A percentile compares a stretch with the other conserved stretches of the same genome.
These are phyloP conservation scores for Ormyrus rosae DNA, from an alignment of 2,888 invertebrate genomes.

Conservation along the genomic window DNA sequence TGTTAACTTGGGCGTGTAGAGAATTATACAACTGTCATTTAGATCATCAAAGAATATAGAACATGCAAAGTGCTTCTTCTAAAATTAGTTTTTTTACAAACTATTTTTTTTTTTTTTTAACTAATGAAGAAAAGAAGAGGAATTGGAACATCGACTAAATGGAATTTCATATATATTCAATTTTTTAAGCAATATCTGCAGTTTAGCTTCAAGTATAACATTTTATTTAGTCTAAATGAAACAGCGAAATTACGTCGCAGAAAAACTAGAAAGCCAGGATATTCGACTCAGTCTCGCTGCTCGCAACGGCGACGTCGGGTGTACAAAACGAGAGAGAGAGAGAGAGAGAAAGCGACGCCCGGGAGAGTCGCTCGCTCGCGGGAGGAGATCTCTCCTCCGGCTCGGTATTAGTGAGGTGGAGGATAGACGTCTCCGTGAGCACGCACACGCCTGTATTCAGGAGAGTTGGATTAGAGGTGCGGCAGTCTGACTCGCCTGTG, in stretches of 20 bases:
- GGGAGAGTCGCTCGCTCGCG: not conserved
- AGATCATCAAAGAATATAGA: no score
- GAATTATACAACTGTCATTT: no score
- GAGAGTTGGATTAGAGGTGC: conserved; percentile 56
- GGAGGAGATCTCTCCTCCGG: conserved; percentile 22
- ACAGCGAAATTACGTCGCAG: not conserved
- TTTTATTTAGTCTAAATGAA: not conserved
- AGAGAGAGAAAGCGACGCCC: conserved; percentile 46
- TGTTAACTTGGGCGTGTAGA: no score
- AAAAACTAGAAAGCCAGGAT: not conserved
- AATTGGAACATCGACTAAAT: no score
- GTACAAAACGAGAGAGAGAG: conserved; percentile 38
- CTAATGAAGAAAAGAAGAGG: no score
- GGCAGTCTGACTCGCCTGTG: conserved; percentile 59
- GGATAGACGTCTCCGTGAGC: conserved; percentile 30
- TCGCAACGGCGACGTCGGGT: conserved; percentile 9
- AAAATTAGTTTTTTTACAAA: no score
- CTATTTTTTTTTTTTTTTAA: no score
- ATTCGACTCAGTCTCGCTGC: not conserved
- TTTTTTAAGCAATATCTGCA: no score
- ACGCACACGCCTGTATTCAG: conserved; percentile 12
- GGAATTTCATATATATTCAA: no score
- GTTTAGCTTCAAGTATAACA: no score
- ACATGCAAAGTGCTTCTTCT: no score
- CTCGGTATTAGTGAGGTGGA: conserved; percentile 9